Conservation (phyloP, 92 coral and sea anemone species). For the Meandrina meandrites region DNA sequence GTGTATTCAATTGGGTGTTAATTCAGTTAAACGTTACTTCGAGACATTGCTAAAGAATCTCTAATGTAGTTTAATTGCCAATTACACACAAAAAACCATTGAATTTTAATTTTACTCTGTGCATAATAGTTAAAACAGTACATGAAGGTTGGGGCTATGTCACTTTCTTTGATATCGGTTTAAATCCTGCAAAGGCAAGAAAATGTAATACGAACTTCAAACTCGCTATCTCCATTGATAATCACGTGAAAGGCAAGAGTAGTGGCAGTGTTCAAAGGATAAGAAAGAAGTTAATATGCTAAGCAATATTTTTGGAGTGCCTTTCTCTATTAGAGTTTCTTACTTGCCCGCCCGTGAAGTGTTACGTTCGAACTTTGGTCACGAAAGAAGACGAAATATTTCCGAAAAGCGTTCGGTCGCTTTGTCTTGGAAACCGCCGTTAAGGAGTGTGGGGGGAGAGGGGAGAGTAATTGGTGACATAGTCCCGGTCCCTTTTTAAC, state of each 20-base stretch:
- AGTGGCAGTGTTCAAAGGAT: neutral
- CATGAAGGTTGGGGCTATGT: neutral
- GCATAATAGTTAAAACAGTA: neutral
- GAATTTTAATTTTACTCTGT: neutral
- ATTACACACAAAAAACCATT: neutral
- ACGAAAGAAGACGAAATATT: neutral
- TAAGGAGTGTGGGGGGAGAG: no score
- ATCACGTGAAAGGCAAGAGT: no score
- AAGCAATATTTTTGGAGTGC: no score
- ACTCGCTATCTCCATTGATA: no score
- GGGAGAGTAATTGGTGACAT: neutral
- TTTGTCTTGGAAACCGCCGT: neutral
- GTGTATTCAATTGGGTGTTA: neutral
- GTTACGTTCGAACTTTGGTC: neutral
- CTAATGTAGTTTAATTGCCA: neutral
- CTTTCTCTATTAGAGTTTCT: no score
- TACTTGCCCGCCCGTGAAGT: neutral
- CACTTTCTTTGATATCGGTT: neutral
- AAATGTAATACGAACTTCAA: neutral
- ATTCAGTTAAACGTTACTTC: neutral
- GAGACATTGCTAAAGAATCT: constrained; percentile 17
- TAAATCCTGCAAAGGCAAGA: neutral
- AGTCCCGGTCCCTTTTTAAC: neutral
- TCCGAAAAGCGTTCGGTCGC: neutral
- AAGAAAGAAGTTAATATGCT: no score